Evolutionary conservation across 2,113 vertebrate species (phyloP).

Genomic region (Antigone vipio): DNA sequence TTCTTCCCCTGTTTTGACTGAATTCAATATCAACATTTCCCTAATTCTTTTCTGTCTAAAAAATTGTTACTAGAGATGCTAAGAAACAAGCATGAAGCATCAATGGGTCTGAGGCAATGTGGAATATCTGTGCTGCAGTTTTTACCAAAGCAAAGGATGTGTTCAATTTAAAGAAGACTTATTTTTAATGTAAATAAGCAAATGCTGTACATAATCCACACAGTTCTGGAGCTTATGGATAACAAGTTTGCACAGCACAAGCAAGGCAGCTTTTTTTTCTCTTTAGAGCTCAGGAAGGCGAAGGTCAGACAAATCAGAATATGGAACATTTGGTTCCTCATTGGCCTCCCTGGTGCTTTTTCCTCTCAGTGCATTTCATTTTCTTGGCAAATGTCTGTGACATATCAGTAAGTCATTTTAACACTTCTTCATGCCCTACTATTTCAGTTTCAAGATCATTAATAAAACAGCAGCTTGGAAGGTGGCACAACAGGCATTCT

Average conservation of each 20-base stretch:
- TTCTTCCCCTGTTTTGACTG: neutral
- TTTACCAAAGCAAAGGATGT: neutral
- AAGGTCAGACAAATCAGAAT: conserved; percentile 68
- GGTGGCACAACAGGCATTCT: conserved; percentile 64
- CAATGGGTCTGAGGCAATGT: neutral
- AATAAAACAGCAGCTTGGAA: conserved; percentile 77
- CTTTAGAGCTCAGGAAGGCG: neutral
- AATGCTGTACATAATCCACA: neutral
- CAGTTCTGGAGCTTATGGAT: neutral
- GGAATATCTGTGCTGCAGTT: neutral
- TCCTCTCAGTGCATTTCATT: conserved; percentile 66
- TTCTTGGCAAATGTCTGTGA: conserved; percentile 74
- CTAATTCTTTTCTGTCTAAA: neutral
- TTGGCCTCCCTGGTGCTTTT: conserved; percentile 59
- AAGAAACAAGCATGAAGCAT: neutral
- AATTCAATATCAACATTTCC: neutral
- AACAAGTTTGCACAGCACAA: conserved; percentile 2
- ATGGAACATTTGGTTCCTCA: conserved; percentile 56
- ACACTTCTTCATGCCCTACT: conserved; percentile 69
- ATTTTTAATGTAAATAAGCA: neutral
- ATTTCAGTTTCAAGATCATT: conserved; percentile 76
- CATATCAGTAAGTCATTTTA: conserved; percentile 72
- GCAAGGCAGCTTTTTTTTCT: conserved; percentile 16
- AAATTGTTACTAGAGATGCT: neutral
- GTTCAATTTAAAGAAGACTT: neutral